Evolutionary conservation across 2,797 vertebrate genomes (phyloP), one percentile per base, ranked within the genome.

Genomic region (Spinus olivaceus): DNA sequence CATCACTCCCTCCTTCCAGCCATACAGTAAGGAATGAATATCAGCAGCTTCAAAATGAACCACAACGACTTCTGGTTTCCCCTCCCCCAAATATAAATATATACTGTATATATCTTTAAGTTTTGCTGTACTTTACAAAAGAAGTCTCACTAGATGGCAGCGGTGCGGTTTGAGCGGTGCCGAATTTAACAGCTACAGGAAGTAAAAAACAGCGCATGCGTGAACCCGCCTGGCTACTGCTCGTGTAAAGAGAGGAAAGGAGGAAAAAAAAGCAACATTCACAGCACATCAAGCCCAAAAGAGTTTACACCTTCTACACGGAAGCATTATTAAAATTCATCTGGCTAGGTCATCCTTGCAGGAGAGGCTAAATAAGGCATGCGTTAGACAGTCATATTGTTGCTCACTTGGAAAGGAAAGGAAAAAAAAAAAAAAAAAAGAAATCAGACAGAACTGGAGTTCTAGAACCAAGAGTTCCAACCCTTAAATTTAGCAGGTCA

Each of bases 361-460:
- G 97, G 96, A 98, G 97, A 99, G 98, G 98, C 98, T 99, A 98
- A 98, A 99, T 99, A 99, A 99, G 99, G 99, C 99, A 99, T 99
- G 99, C 99, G 98, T 99, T 98, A 99, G 98, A 99, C 98, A 98
- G 98, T 99, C 98, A 96, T 98, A 97, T 97, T 93, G 97, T 76
- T 97, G 98, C 98, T 98, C 97, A 97, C 97, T 98, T 97, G 95
- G 95, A 96, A 97, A 96, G 90, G 84, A 97, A 77, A 81, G 22
- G 37, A 37, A 37, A 39, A n/a, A 79, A 86, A 57, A 79, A 86
- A 57, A 56, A 56, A 39, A 71, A 65, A 81, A 64, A 47, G 61
- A 83, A 93, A 86, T 80, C 95, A 88, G 93, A 95, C 93, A 95
- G 94, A 97, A 97, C 95, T 94, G 96, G 94, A 97, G 96, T 96